Evolutionary conservation across 2,888 invertebrate species (phyloP).

Genomic region (Leptinotarsa juncta): DNA sequence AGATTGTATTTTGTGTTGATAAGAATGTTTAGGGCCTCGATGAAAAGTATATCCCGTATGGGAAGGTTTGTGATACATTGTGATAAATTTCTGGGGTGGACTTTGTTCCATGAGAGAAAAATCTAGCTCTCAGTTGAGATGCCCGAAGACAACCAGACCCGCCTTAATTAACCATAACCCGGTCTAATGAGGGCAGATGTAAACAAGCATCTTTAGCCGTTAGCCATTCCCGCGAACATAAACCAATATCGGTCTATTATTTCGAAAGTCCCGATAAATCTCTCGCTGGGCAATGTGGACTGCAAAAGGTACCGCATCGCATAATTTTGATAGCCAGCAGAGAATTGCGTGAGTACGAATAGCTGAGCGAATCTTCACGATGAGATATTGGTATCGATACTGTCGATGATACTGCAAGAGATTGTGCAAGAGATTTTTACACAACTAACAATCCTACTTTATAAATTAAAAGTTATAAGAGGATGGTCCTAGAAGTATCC

Average conservation of each 20-base stretch:
- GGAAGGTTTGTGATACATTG: too few relatives aligned
- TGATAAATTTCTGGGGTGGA: too few relatives aligned
- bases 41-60: too few relatives aligned
- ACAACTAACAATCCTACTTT: too few relatives aligned
- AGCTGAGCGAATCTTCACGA: conserved; percentile 14
- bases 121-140: background rate
- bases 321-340: conserved; percentile 41
- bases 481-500: too few relatives aligned
- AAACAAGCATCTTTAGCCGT: conserved; percentile 53
- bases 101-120: background rate
- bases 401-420: background rate
- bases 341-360: conserved; percentile 42
- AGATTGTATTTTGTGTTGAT: too few relatives aligned
- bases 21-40: too few relatives aligned
- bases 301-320: conserved; percentile 29
- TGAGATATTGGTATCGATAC: background rate
- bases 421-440: background rate
- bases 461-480: too few relatives aligned
- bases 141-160: background rate
- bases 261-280: conserved; percentile 57
- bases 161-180: background rate
- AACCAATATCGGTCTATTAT: conserved; percentile 60
- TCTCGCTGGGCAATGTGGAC: conserved; percentile 47
- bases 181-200: conserved; percentile 55
- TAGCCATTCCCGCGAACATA: conserved; percentile 48